phyloP scores from a whole-genome alignment of 2,888 invertebrate genomes.

The Eretmocerus hayati region DNA sequence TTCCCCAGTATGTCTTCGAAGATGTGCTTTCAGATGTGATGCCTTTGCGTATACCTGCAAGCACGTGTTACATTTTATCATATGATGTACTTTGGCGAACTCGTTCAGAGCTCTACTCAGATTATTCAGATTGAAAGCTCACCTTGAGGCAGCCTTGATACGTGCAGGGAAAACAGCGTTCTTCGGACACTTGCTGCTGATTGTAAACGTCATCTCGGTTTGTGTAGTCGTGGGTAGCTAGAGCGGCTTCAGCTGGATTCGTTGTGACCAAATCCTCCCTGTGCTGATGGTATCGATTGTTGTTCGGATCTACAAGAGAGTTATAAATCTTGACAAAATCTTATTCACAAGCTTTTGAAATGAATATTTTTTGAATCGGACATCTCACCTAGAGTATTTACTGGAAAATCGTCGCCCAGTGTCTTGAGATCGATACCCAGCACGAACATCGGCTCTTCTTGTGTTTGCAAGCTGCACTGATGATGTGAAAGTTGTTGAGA shows the following conservation, averaged over 20 bases:
- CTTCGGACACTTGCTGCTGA: constrained; percentile 37
- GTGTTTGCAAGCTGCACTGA: constrained; percentile 40
- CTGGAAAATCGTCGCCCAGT: constrained; percentile 27
- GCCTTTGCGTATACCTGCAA: constrained; percentile 75
- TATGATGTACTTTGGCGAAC: too few relatives aligned
- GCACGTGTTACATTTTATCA: too few relatives aligned
- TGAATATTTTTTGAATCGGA: neutral
- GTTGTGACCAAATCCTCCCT: constrained; percentile 31
- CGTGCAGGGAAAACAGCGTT: constrained; percentile 44
- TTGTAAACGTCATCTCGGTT: too few relatives aligned
- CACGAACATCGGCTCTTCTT: constrained; percentile 42
- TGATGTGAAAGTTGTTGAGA: too few relatives aligned
- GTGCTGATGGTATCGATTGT: constrained; percentile 38
- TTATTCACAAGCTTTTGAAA: neutral
- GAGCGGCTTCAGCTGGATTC: constrained; percentile 39
- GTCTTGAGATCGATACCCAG: constrained; percentile 45
- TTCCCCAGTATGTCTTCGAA: constrained; percentile 77
- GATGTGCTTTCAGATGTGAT: constrained; percentile 82
- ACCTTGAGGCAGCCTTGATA: constrained; percentile 45
- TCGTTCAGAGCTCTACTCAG: too few relatives aligned
- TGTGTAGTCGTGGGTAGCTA: constrained; percentile 47
- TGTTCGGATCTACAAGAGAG: constrained; percentile 25
- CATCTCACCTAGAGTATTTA: constrained; percentile 12
- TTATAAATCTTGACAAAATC: too few relatives aligned
- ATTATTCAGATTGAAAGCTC: constrained; percentile 8